Evolutionary conservation across 1,140 invertebrate genomes (phyloP).

Genomic region (Cyclargus thomasi): DNA sequence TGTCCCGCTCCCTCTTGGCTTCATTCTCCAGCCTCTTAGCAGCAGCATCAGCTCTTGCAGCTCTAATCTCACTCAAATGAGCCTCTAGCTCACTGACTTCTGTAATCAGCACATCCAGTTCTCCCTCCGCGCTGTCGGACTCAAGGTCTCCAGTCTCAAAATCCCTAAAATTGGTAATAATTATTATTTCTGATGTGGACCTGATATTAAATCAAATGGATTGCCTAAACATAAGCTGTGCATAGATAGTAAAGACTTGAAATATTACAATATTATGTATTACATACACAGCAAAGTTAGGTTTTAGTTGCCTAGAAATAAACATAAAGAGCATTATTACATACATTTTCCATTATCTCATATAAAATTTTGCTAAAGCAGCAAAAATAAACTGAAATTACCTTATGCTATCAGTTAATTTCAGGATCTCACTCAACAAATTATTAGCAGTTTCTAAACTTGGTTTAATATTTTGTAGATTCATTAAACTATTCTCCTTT

Average conservation of each 20-base stretch:
- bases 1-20: slow-evolving; percentile 31
- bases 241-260: too few relatives aligned
- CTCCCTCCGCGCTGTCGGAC: slow-evolving; percentile 48
- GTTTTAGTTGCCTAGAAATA: too few relatives aligned
- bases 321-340: too few relatives aligned
- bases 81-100: slow-evolving; percentile 40
- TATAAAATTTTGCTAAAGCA: too few relatives aligned
- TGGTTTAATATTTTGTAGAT: slow-evolving; percentile 55
- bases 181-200: too few relatives aligned
- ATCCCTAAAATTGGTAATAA: slow-evolving; percentile 33
- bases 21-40: slow-evolving; percentile 25
- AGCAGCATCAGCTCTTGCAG: slow-evolving; percentile 28
- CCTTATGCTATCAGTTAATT: slow-evolving; percentile 48
- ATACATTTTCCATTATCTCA: too few relatives aligned
- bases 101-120: slow-evolving; percentile 43
- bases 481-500: slow-evolving; percentile 55
- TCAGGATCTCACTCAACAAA: slow-evolving; percentile 51
- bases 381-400: slow-evolving; percentile 28
- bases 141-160: slow-evolving; percentile 45
- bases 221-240: too few relatives aligned
- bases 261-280: too few relatives aligned
- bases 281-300: too few relatives aligned
- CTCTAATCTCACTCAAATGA: slow-evolving; percentile 33
- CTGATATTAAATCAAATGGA: too few relatives aligned
- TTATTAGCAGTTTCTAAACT: slow-evolving; percentile 49